These are phyloP conservation scores for Sinonovacula constricta DNA, from an alignment of 1,140 invertebrate genomes.

Conservation along the genomic window DNA sequence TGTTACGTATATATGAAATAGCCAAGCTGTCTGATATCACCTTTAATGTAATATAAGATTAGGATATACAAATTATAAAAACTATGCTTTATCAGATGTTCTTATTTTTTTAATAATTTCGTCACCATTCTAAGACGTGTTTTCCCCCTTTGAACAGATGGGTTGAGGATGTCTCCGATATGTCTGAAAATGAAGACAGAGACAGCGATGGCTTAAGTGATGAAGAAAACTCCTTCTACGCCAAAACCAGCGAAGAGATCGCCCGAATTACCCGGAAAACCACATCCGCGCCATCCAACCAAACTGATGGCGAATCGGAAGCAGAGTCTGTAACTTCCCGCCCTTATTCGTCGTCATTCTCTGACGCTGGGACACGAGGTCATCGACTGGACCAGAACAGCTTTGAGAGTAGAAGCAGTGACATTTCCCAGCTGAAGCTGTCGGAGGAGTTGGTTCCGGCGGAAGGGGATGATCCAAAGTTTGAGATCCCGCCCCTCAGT, in stretches of 20 bases:
- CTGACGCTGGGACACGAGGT: slow-evolving; percentile 28
- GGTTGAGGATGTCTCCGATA: slow-evolving; percentile 72
- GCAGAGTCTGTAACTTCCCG: slow-evolving; percentile 51
- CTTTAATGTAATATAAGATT: no score
- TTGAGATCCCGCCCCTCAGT: slow-evolving; percentile 69
- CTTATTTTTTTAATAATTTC: no score
- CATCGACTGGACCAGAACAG: slow-evolving; percentile 23
- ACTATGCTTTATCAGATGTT: no score
- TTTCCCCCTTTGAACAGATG: no score
- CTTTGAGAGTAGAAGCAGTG: slow-evolving; percentile 48
- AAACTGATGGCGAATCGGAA: slow-evolving; percentile 50
- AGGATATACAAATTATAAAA: no score
- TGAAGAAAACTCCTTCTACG: slow-evolving; percentile 68
- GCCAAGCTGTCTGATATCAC: no score
- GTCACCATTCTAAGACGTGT: no score
- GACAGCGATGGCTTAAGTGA: slow-evolving; percentile 64
- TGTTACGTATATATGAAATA: no score
- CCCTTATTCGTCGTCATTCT: slow-evolving; percentile 24
- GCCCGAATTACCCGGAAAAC: slow-evolving; percentile 57
- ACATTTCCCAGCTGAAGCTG: slow-evolving; percentile 51
- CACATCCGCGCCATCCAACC: slow-evolving; percentile 8
- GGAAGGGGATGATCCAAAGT: slow-evolving; percentile 70
- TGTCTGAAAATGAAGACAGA: slow-evolving; percentile 68
- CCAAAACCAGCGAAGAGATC: slow-evolving; percentile 68
- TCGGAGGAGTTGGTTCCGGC: slow-evolving; percentile 65